Conservation (phyloP, 2,888 invertebrate species). For the Xanthia icteritia region DNA sequence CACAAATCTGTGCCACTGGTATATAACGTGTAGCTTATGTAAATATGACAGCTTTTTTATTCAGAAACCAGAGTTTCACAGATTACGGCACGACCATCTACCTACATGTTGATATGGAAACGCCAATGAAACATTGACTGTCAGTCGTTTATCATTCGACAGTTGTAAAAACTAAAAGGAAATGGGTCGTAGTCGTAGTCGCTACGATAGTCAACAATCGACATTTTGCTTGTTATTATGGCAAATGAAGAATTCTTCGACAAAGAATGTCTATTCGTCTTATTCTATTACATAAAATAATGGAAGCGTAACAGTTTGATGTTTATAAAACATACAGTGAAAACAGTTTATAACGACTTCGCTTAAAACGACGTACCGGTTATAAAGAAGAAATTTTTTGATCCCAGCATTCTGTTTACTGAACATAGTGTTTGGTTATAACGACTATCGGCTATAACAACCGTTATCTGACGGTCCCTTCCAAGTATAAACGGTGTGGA, state of each 20-base stretch:
- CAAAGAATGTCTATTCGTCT: constrained; percentile 13
- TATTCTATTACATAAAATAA: constrained; percentile 31
- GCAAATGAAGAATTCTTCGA: constrained; percentile 27
- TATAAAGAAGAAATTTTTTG: no score
- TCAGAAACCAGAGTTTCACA: constrained; percentile 1
- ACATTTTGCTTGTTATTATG: constrained; percentile 38
- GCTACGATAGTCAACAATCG: constrained; percentile 5
- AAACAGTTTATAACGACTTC: no score
- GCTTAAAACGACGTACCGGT: no score
- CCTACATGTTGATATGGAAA: constrained; percentile 22
- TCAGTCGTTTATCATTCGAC: constrained; percentile 22
- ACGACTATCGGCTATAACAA: no score
- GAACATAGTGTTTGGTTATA: no score
- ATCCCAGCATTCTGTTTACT: no score
- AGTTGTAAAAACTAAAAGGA: constrained; percentile 38
- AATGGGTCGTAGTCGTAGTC: constrained; percentile 32
- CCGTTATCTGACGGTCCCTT: no score
- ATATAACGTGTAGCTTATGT: constrained; percentile 37
- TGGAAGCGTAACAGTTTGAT: neutral
- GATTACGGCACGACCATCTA: constrained; percentile 24
- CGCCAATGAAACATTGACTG: constrained; percentile 33
- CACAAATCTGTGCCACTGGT: constrained; percentile 28
- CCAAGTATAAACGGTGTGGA: no score
- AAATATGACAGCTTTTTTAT: constrained; percentile 46
- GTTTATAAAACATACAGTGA: constrained; percentile 34